phyloP scores from a whole-genome alignment of 2,888 invertebrate species.

The Meghimatium bilineatum region DNA sequence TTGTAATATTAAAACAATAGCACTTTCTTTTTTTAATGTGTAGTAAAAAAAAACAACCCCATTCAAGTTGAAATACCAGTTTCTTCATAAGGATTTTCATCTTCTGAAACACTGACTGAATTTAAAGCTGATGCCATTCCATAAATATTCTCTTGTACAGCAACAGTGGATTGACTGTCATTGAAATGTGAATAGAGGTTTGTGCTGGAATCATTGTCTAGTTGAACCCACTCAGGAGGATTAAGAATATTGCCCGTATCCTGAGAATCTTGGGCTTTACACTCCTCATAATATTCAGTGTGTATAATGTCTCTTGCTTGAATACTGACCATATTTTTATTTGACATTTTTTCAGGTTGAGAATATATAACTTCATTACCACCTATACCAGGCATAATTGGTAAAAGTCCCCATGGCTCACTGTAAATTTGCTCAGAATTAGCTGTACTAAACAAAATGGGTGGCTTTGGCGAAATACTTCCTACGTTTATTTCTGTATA shows the following conservation, averaged over 20 bases:
- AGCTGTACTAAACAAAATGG: background rate
- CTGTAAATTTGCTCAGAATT: slow-evolving; percentile 28
- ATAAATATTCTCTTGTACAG: slow-evolving; percentile 11
- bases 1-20: background rate
- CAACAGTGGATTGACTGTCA: background rate
- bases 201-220: background rate
- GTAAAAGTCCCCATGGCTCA: slow-evolving; percentile 17
- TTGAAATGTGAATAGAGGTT: slow-evolving; percentile 9
- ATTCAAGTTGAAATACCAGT: background rate
- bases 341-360: slow-evolving; percentile 11
- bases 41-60: background rate
- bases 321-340: background rate
- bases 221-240: background rate
- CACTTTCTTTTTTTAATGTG: background rate
- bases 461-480: background rate
- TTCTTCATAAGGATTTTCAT: slow-evolving; percentile 41
- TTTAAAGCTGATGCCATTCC: slow-evolving; percentile 33
- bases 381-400: background rate
- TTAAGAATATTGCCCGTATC: background rate
- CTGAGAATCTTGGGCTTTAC: background rate
- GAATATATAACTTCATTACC: background rate
- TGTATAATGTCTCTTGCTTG: slow-evolving; percentile 26
- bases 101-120: background rate
- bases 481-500: background rate
- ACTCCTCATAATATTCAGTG: slow-evolving; percentile 18